Conservation (phyloP, 1,140 invertebrate genomes). For the Drosophila kepulauana region DNA sequence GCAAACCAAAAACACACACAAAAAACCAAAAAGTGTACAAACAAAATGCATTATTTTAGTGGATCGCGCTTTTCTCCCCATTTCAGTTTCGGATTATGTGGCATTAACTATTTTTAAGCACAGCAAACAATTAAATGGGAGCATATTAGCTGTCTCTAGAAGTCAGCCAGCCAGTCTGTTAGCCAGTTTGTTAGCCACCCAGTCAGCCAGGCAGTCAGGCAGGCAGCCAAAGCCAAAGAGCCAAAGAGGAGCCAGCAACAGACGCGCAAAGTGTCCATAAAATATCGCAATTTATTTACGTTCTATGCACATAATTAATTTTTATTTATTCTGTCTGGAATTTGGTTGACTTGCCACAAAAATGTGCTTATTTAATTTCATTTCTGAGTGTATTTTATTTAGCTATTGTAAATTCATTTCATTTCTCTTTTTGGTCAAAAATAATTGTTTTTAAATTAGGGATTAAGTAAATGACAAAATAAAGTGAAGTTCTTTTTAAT, state of each 20-base stretch:
- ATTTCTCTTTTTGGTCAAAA: not conserved
- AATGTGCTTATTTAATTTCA: conserved; percentile 9
- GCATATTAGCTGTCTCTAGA: conserved; percentile 25
- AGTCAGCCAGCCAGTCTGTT: conserved; percentile 5
- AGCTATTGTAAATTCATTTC: not conserved
- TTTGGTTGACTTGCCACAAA: conserved; percentile 20
- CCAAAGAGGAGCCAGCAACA: not conserved
- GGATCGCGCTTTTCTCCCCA: conserved; percentile 1
- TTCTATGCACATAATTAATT: conserved; percentile 20
- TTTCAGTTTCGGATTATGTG: conserved; percentile 37
- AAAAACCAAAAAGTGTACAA: conserved; percentile 8
- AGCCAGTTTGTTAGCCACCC: not conserved
- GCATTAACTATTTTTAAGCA: conserved; percentile 48
- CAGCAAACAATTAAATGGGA: conserved; percentile 31
- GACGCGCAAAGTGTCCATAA: conserved; percentile 21
- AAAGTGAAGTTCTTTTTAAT: not conserved
- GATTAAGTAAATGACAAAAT: not conserved
- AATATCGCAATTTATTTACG: conserved; percentile 23
- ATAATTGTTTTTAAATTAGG: conserved; percentile 5
- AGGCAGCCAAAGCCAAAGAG: not conserved
- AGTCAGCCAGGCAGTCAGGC: not conserved
- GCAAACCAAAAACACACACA: not conserved
- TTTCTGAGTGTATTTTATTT: not conserved
- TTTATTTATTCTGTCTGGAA: conserved; percentile 34
- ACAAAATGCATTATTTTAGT: conserved; percentile 42